Conservation (phyloP, 2,888 invertebrate genomes). For the Palloptera scutellata region DNA sequence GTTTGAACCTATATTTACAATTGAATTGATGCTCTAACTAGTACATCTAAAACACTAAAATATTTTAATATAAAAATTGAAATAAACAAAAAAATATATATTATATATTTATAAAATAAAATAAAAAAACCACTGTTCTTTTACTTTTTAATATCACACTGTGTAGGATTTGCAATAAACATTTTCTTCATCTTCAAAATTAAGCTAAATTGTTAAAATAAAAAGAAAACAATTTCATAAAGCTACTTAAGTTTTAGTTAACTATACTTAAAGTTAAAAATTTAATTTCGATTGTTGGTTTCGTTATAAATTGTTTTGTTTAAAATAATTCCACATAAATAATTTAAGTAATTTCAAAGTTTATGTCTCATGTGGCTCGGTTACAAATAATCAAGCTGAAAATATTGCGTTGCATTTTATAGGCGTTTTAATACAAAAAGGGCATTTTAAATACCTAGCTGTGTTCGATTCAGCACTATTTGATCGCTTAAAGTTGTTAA, state of each 20-base stretch:
- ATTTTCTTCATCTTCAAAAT: slow-evolving; percentile 15
- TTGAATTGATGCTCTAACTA: background rate
- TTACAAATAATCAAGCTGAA: no score
- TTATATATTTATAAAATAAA: background rate
- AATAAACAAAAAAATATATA: background rate
- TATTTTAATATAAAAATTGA: background rate
- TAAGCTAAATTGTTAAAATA: slow-evolving; percentile 16
- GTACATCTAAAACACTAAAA: background rate
- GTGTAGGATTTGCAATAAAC: slow-evolving; percentile 55
- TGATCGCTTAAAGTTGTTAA: no score
- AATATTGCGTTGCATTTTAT: no score
- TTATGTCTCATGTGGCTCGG: no score
- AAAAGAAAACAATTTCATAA: slow-evolving; percentile 18
- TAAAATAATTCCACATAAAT: no score
- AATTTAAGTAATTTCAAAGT: no score
- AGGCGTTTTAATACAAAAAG: no score
- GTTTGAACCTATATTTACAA: background rate
- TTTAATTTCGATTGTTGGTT: no score
- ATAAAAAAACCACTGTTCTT: slow-evolving; percentile 23
- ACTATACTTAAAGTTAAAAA: slow-evolving; percentile 9
- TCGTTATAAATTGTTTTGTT: background rate
- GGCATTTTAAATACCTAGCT: no score
- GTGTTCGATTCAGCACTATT: no score
- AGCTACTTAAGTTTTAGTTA: slow-evolving; percentile 11
- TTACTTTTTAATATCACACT: slow-evolving; percentile 62